Evolutionary conservation across 37 sponge, comb jelly and placozoan genomes (phyloP).

Genomic region (Bolinopsis microptera): DNA sequence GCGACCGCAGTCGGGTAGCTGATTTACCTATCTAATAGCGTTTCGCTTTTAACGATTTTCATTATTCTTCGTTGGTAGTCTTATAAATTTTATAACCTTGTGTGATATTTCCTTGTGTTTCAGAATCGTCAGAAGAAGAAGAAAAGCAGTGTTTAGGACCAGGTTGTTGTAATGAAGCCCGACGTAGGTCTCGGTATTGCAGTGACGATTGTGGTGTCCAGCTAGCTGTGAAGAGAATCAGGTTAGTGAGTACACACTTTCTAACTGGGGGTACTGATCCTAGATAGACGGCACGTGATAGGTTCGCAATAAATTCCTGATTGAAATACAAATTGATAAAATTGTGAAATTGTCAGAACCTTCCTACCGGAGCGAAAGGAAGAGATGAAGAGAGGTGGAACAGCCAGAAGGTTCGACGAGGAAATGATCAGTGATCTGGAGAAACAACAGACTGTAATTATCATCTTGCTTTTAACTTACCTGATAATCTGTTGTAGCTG

Average conservation of each 20-base stretch:
- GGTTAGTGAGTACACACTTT: too few species aligned
- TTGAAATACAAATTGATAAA: too few species aligned
- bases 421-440: constrained; percentile 14
- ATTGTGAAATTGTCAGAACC: not conserved
- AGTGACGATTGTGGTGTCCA: constrained; percentile 90
- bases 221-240: constrained; percentile 74
- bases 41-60: too few species aligned
- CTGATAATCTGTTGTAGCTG: not conserved
- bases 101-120: not conserved
- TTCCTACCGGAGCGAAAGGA: constrained; percentile 7
- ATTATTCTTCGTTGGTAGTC: too few species aligned
- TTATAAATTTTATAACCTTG: too few species aligned
- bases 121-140: constrained; percentile 42
- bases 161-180: constrained; percentile 78
- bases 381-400: not conserved
- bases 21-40: too few species aligned
- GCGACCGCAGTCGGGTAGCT: too few species aligned
- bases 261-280: too few species aligned
- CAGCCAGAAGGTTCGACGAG: not conserved
- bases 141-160: constrained; percentile 85
- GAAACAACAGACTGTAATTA: constrained; percentile 33
- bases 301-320: too few species aligned
- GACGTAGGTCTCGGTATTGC: constrained; percentile 92
- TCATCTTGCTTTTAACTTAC: too few species aligned
- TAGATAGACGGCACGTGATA: too few species aligned